Evolutionary conservation across 2,797 vertebrate genomes (phyloP), one percentile per base, ranked within the genome.

Genomic region (Decapterus maruadsi): DNA sequence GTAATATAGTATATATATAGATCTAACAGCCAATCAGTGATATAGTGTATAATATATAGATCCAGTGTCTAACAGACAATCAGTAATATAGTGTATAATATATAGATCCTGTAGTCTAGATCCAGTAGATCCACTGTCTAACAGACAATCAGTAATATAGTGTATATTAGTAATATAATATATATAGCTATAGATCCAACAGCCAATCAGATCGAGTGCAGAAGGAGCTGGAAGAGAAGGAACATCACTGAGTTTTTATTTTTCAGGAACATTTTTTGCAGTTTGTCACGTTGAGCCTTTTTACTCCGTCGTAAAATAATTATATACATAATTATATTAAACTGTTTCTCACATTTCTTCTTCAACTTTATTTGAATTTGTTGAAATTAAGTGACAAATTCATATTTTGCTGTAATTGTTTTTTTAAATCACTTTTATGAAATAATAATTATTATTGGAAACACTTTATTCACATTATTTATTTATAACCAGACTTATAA

Each of bases 21-120:
- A n/a, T n/a, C n/a, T n/a, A n/a, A n/a, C n/a, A n/a, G n/a, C n/a
- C 58, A 17, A 40, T n/a, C 12, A 38, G 56, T 57, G 34, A 67
- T 40, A 66, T 38, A 68, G 68, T 75, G 53, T 59, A n/a, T n/a
- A n/a, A n/a, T n/a, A n/a, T n/a, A n/a, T n/a, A 55, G 53, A 72
- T 73, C 46, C 68, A 63, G 53, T 67, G 57, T 65, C 61, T 70
- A 77, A 87, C 26, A 61, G 45, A 51, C 54, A 71, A 63, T 78
- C 55, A 72, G 48, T n/a, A n/a, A n/a, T n/a, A n/a, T n/a, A n/a
- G n/a, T n/a, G n/a, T n/a, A n/a, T n/a, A n/a, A n/a, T n/a, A n/a
- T n/a, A n/a, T n/a, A 55, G 53, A 72, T 73, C 46, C 68, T 60
- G 53, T 67, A n/a, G 57, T 65, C 61, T 70, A 77, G 85, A n/a